phyloP scores from a whole-genome alignment of 2,888 invertebrate genomes.

The Agonopterix heracliana region DNA sequence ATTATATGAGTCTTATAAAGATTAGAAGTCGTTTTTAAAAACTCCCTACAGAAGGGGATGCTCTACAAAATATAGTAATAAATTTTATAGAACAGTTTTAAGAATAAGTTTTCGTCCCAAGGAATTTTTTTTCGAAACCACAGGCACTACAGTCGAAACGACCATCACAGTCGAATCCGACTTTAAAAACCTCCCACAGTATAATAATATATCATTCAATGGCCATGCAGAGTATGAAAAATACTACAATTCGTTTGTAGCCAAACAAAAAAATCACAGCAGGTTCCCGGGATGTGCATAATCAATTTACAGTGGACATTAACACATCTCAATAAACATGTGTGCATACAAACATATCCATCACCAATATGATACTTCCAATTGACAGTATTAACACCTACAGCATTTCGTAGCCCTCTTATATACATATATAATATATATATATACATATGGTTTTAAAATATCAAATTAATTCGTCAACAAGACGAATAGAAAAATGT shows the following conservation, averaged over 20 bases:
- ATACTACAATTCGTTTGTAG: slow-evolving; percentile 50
- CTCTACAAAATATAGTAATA: not conserved
- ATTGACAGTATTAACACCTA: slow-evolving; percentile 30
- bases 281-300: slow-evolving; percentile 58
- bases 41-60: too few species aligned
- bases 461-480: not conserved
- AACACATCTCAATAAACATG: slow-evolving; percentile 32
- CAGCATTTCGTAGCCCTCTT: not conserved
- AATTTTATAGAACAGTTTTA: slow-evolving; percentile 3
- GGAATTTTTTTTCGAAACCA: slow-evolving; percentile 14
- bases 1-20: too few species aligned
- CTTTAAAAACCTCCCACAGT: slow-evolving; percentile 25
- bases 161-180: slow-evolving; percentile 32
- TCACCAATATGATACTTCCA: slow-evolving; percentile 51
- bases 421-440: not conserved
- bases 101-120: slow-evolving; percentile 8
- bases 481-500: not conserved
- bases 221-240: slow-evolving; percentile 64
- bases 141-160: slow-evolving; percentile 37
- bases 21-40: too few species aligned
- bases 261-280: slow-evolving; percentile 54
- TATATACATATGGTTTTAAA: not conserved
- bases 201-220: slow-evolving; percentile 49
- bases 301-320: slow-evolving; percentile 61
- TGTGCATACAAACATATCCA: slow-evolving; percentile 26